Conservation (phyloP, 2,113 vertebrate genomes). For the Pitta sordida region DNA sequence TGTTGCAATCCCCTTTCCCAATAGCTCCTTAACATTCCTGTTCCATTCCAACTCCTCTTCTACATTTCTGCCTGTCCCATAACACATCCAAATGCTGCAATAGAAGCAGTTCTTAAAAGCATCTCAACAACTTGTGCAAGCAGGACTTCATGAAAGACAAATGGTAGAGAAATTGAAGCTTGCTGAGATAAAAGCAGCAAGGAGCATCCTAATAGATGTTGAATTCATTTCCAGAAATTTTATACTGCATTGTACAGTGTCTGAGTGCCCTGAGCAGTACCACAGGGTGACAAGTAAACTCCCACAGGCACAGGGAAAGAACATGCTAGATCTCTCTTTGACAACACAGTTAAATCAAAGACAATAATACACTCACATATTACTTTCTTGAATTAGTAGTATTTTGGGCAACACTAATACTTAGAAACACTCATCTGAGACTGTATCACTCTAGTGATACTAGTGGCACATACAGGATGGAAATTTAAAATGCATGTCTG, state of each 20-base stretch:
- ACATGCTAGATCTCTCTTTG: background rate
- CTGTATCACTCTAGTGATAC: background rate
- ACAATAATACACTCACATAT: background rate
- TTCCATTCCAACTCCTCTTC: background rate
- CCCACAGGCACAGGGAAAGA: background rate
- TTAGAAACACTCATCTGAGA: background rate
- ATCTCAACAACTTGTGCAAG: background rate
- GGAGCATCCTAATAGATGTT: background rate
- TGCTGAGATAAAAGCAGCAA: background rate
- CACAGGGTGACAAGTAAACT: background rate
- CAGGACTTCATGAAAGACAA: background rate
- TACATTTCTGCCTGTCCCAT: background rate
- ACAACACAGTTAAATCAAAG: background rate
- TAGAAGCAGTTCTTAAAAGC: background rate
- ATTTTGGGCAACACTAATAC: background rate
- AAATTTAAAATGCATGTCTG: background rate
- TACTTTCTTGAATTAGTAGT: background rate
- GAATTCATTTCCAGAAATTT: background rate
- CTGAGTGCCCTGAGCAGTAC: background rate
- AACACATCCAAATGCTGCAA: background rate
- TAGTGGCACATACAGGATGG: background rate
- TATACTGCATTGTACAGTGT: background rate
- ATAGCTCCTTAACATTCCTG: background rate
- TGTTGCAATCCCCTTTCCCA: background rate
- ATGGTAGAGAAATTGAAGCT: background rate